Evolutionary conservation across 2,113 vertebrate genomes (phyloP).

Genomic region (Chitala chitala): DNA sequence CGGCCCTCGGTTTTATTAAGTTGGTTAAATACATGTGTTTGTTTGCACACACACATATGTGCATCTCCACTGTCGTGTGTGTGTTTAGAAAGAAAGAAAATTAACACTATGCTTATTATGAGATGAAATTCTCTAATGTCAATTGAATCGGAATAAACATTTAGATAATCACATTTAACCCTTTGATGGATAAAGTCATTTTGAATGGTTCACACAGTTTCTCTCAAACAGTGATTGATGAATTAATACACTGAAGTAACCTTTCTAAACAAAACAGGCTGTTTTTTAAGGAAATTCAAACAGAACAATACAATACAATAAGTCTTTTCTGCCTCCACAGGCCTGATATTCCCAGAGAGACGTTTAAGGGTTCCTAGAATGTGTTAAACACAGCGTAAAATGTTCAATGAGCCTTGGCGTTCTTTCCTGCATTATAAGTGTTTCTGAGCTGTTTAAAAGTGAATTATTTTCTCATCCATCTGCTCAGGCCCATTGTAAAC

Average conservation of each 20-base stretch:
- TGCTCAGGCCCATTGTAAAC: not conserved
- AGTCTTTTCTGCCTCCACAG: not conserved
- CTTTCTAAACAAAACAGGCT: not conserved
- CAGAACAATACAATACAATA: not conserved
- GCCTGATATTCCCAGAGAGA: not conserved
- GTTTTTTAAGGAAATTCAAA: not conserved
- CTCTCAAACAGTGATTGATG: not conserved
- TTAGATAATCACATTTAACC: not conserved
- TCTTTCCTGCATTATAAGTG: not conserved
- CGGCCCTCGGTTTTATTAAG: not conserved
- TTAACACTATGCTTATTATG: too few species aligned
- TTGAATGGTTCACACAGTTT: not conserved
- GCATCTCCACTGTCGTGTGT: not conserved
- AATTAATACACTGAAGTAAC: not conserved
- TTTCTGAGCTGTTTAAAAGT: constrained; percentile 6
- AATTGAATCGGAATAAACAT: too few species aligned
- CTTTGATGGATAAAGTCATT: not conserved
- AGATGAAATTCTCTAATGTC: too few species aligned
- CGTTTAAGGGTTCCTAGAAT: not conserved
- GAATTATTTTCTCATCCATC: constrained; percentile 17
- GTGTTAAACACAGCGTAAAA: not conserved
- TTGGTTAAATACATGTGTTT: not conserved
- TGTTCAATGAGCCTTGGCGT: not conserved
- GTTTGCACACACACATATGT: not conserved
- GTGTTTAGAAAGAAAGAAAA: too few species aligned